Conservation (phyloP, 2,113 vertebrate species). For the Pandion haliaetus region DNA sequence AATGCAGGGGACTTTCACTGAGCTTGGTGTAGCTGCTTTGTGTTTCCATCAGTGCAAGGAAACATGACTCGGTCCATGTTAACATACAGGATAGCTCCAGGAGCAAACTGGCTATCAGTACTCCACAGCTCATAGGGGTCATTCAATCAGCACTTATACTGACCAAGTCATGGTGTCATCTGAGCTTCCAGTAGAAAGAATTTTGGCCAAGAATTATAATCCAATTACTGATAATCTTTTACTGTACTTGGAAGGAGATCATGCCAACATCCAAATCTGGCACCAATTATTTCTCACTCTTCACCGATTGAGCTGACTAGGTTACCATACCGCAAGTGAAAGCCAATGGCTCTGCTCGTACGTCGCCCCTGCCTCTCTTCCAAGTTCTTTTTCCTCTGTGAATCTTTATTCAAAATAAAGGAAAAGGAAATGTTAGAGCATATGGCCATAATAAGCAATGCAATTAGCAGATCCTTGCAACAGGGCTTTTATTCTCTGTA, state of each 20-base stretch:
- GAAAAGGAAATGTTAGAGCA: background rate
- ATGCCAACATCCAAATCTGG: background rate
- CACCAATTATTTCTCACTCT: background rate
- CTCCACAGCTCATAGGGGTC: background rate
- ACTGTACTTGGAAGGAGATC: background rate
- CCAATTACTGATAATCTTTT: background rate
- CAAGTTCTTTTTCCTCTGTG: rapidly evolving
- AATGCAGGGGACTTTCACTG: background rate
- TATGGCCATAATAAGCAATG: rapidly evolving
- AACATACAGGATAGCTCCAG: background rate
- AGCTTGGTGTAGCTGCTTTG: background rate
- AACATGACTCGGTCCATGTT: background rate
- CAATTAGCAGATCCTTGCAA: background rate
- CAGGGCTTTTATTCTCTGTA: background rate
- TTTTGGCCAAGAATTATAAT: background rate
- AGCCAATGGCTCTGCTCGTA: background rate
- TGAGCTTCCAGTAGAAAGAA: background rate
- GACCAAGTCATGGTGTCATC: no score
- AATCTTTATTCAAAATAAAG: background rate
- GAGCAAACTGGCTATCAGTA: background rate
- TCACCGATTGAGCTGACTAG: background rate
- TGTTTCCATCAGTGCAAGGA: background rate
- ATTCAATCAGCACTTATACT: rapidly evolving
- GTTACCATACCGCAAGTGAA: background rate
- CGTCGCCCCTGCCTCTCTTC: no score